phyloP scores from a whole-genome alignment of 2,797 vertebrate genomes.

The Clarias laeviceps region DNA sequence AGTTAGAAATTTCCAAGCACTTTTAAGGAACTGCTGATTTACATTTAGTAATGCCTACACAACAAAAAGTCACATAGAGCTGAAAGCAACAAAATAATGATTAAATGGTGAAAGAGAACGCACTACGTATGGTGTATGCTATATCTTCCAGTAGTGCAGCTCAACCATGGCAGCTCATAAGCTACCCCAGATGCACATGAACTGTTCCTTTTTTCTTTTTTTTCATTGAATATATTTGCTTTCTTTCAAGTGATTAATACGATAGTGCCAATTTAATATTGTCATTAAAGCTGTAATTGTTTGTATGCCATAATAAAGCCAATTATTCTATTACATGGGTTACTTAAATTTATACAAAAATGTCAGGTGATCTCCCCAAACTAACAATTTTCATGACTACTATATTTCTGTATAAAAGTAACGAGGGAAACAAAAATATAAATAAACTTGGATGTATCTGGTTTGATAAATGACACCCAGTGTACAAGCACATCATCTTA shows the following conservation, averaged over 20 bases:
- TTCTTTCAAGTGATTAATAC: not conserved
- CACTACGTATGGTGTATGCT: not conserved
- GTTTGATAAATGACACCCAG: not conserved
- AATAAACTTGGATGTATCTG: not conserved
- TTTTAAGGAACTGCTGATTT: not conserved
- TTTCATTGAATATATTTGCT: not conserved
- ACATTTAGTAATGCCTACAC: not conserved
- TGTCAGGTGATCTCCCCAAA: not conserved
- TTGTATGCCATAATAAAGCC: not conserved
- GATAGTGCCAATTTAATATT: not conserved
- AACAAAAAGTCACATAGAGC: not conserved
- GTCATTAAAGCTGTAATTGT: not conserved
- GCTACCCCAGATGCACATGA: not conserved
- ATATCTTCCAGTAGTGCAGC: not conserved
- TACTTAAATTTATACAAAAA: not conserved
- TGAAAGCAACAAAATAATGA: not conserved
- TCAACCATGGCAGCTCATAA: not conserved
- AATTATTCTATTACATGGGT: not conserved
- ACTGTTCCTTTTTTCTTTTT: not conserved
- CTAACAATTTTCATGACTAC: not conserved
- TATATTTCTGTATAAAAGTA: not conserved
- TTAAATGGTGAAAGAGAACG: not conserved
- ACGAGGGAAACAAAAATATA: not conserved
- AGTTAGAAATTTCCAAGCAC: not conserved
- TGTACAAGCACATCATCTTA: conserved; percentile 5